These are phyloP conservation scores for Centropus unirufus DNA, from an alignment of 2,113 vertebrate species.

Conservation along the genomic window DNA sequence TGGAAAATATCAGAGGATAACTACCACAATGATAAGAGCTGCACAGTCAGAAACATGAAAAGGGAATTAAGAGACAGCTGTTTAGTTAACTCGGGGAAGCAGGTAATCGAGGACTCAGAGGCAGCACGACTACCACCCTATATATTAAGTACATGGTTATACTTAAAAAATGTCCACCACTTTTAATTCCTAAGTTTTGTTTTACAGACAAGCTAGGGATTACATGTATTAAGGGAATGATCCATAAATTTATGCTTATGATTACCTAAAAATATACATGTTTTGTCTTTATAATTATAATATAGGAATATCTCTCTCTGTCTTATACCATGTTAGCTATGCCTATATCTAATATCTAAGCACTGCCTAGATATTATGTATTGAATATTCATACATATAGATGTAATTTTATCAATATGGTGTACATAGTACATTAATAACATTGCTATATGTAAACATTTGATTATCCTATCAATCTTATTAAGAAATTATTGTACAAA, in stretches of 20 bases:
- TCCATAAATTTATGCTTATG: neutral
- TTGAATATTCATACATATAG: neutral
- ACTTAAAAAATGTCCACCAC: neutral
- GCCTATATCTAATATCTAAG: no score
- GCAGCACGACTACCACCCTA: fast-evolving
- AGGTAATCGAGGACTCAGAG: neutral
- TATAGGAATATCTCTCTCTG: neutral
- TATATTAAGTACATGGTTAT: no score
- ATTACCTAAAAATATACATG: no score
- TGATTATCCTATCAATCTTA: neutral
- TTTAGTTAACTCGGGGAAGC: neutral
- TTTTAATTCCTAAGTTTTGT: fast-evolving
- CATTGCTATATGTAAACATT: fast-evolving
- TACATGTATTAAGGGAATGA: neutral
- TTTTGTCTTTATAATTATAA: neutral
- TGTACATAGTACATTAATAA: neutral
- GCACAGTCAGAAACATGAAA: neutral
- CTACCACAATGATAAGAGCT: neutral
- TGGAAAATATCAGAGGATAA: neutral
- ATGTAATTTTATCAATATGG: neutral
- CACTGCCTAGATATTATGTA: neutral
- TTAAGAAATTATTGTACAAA: neutral
- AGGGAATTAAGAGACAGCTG: neutral
- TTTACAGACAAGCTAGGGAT: neutral
- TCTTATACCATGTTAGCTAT: no score